phyloP scores from a whole-genome alignment of 2,888 invertebrate species.

The Exephanes ischioxanthus region DNA sequence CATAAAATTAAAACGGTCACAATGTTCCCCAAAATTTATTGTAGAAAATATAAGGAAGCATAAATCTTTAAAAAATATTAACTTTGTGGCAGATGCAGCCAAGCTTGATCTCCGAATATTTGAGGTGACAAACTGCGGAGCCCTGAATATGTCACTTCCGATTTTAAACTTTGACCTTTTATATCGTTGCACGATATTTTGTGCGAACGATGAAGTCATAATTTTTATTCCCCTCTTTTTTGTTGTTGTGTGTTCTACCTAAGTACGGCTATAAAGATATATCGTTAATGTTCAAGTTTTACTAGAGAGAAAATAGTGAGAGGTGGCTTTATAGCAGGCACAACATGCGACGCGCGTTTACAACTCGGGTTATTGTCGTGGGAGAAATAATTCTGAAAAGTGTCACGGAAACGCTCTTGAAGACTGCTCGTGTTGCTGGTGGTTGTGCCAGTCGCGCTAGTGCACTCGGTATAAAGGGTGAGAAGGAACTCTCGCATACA shows the following conservation, averaged over 20 bases:
- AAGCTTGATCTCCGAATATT: not conserved
- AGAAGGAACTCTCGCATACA: conserved; percentile 40
- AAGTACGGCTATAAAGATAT: conserved; percentile 37
- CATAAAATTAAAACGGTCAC: too few species aligned
- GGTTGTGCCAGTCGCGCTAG: conserved; percentile 38
- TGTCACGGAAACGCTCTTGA: conserved; percentile 68
- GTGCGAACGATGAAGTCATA: not conserved
- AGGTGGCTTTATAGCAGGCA: conserved; percentile 54
- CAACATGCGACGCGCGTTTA: conserved; percentile 65
- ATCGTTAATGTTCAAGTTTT: conserved; percentile 31
- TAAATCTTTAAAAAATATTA: not conserved
- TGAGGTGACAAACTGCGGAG: not conserved
- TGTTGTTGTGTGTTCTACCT: not conserved
- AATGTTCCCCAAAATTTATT: too few species aligned
- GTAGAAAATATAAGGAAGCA: not conserved
- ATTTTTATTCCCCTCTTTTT: not conserved
- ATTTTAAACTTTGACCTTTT: not conserved
- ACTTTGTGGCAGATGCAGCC: not conserved
- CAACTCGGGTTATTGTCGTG: conserved; percentile 68
- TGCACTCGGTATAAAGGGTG: conserved; percentile 24
- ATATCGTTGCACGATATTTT: not conserved
- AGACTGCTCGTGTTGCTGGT: conserved; percentile 54
- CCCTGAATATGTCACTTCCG: not conserved
- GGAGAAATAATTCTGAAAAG: conserved; percentile 67
- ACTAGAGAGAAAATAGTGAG: conserved; percentile 31